phyloP scores from a whole-genome alignment of 2,888 invertebrate genomes.

The Apocheima hispidaria region DNA sequence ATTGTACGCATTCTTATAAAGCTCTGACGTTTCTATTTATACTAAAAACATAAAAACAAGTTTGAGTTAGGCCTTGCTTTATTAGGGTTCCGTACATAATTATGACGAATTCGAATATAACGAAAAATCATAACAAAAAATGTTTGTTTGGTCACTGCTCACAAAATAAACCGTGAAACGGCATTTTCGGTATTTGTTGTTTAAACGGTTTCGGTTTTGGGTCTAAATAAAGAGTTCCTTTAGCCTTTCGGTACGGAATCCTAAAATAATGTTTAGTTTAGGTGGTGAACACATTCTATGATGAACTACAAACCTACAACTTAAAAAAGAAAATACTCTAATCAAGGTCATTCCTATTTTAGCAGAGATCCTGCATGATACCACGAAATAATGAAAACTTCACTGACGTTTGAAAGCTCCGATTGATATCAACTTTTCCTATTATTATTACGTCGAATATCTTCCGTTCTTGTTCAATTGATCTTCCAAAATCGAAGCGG shows the following conservation, averaged over 20 bases:
- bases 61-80: too few relatives aligned
- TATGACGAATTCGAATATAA: too few relatives aligned
- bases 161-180: too few relatives aligned
- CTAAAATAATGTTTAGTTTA: background rate
- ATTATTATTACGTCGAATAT: conserved; percentile 31
- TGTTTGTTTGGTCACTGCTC: too few relatives aligned
- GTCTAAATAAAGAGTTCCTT: too few relatives aligned
- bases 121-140: too few relatives aligned
- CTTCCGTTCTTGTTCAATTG: conserved; percentile 22
- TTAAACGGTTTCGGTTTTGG: too few relatives aligned
- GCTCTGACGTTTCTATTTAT: background rate
- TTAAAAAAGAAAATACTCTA: background rate
- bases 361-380: background rate
- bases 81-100: too few relatives aligned
- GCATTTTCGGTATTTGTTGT: too few relatives aligned
- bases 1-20: background rate
- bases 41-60: too few relatives aligned
- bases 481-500: conserved; percentile 21
- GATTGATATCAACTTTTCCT: conserved; percentile 31
- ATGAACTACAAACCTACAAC: background rate
- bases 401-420: too few relatives aligned
- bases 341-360: conserved; percentile 1
- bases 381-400: conserved; percentile 8
- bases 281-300: background rate
- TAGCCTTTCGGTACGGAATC: too few relatives aligned